A percentile compares a stretch with the other conserved stretches of the same genome.
Evolutionary conservation across 2,888 invertebrate species (phyloP).

Genomic region (Tenthredo mesomela): DNA sequence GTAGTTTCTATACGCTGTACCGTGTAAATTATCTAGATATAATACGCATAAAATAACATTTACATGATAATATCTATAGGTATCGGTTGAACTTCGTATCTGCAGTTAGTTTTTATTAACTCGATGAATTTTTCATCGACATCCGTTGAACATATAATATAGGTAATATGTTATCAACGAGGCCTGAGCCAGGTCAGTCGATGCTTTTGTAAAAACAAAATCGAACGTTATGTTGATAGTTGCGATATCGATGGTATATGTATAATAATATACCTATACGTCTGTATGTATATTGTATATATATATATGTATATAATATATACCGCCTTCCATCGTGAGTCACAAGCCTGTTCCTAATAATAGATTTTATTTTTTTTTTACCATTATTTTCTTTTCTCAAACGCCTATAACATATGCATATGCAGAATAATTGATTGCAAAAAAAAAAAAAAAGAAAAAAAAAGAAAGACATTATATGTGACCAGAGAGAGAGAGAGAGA

Average conservation of each 20-base stretch:
- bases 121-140: conserved; percentile 44
- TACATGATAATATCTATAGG: too few relatives aligned
- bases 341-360: conserved; percentile 15
- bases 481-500: too few relatives aligned
- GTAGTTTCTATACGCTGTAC: too few relatives aligned
- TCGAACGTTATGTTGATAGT: conserved; percentile 41
- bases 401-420: neutral
- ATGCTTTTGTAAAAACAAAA: conserved; percentile 42
- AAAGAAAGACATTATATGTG: too few relatives aligned
- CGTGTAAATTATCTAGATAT: too few relatives aligned
- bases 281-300: neutral
- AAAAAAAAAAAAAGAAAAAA: neutral
- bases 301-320: neutral
- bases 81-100: conserved; percentile 17
- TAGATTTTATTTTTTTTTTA: conserved; percentile 30
- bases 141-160: neutral
- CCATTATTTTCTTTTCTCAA: neutral
- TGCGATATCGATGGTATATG: neutral
- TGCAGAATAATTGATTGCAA: neutral
- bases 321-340: conserved; percentile 29
- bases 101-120: conserved; percentile 4
- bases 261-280: neutral
- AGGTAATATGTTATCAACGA: neutral
- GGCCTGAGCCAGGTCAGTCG: neutral
- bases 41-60: too few relatives aligned